Percentiles rank a stretch among this genome's conserved stretches.
These are phyloP conservation scores for Sphenodon punctatus DNA, from an alignment of 2,797 vertebrate species.

Conservation along the genomic window DNA sequence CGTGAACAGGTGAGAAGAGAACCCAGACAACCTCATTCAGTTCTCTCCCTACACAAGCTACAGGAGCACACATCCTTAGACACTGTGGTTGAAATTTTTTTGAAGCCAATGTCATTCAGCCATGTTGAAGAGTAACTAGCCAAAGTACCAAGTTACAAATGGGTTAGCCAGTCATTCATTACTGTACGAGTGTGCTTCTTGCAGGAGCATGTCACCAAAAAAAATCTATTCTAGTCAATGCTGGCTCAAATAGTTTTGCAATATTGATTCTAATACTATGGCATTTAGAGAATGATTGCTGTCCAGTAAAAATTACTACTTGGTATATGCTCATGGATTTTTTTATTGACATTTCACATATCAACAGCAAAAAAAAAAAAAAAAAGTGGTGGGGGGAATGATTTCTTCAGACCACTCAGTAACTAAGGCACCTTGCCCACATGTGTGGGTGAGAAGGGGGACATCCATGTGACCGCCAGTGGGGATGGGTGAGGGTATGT, in stretches of 20 bases:
- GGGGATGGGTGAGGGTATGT: too few relatives aligned
- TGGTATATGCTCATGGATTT: neutral
- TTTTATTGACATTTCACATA: neutral
- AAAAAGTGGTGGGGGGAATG: neutral
- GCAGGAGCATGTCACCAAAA: too few relatives aligned
- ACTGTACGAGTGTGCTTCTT: too few relatives aligned
- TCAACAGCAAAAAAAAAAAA: neutral
- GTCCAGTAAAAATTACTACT: neutral
- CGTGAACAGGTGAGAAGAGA: neutral
- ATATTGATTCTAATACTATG: neutral
- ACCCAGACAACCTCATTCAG: neutral
- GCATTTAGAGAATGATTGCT: neutral
- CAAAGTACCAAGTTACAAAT: too few relatives aligned
- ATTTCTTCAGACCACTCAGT: neutral
- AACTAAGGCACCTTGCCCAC: neutral
- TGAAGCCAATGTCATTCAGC: neutral
- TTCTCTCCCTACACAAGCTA: neutral
- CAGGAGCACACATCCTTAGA: neutral
- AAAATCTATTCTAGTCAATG: too few relatives aligned
- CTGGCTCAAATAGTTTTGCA: neutral
- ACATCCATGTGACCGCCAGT: too few relatives aligned
- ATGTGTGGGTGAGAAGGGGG: too few relatives aligned
- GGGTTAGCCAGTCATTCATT: too few relatives aligned
- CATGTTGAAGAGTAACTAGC: neutral
- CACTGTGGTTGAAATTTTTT: neutral